phyloP scores from a whole-genome alignment of 2,797 vertebrate species.

The Rhinogobio ventralis region DNA sequence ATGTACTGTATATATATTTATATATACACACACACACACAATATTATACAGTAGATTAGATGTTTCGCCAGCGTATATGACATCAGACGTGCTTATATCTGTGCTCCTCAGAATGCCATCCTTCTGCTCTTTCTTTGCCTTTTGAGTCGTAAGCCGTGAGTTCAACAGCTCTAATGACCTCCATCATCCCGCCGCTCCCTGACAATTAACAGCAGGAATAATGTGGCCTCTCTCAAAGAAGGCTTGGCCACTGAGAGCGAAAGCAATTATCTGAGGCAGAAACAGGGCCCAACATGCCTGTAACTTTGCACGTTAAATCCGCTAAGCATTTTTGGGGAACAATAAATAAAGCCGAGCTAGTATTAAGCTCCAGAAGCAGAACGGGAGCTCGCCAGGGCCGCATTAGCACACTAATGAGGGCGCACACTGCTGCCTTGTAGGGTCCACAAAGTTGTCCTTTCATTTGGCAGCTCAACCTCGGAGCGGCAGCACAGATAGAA shows the following conservation, averaged over 20 bases:
- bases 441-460: slow-evolving; percentile 83
- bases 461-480: slow-evolving; percentile 79
- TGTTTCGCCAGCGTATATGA: not conserved
- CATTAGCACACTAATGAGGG: slow-evolving; percentile 83
- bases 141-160: slow-evolving; percentile 22
- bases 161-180: slow-evolving; percentile 47
- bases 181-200: slow-evolving; percentile 44
- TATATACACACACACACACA: not conserved
- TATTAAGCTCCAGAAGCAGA: slow-evolving; percentile 79
- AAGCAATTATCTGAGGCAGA: slow-evolving; percentile 64
- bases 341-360: slow-evolving; percentile 85
- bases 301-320: slow-evolving; percentile 80
- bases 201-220: slow-evolving; percentile 49
- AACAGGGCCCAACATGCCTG: slow-evolving; percentile 71
- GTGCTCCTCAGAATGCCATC: not conserved
- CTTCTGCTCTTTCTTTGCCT: not conserved
- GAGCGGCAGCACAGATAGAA: slow-evolving; percentile 72
- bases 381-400: slow-evolving; percentile 77
- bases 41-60: not conserved
- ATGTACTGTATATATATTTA: too few relatives aligned
- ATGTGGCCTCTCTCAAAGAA: slow-evolving; percentile 49
- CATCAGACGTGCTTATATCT: not conserved
- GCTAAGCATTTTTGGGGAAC: slow-evolving; percentile 80
- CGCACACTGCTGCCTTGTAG: slow-evolving; percentile 83
- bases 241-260: slow-evolving; percentile 49